Evolutionary conservation across 2,113 vertebrate genomes (phyloP), one percentile per base, ranked within the genome.

Genomic region (Pungitius pungitius): DNA sequence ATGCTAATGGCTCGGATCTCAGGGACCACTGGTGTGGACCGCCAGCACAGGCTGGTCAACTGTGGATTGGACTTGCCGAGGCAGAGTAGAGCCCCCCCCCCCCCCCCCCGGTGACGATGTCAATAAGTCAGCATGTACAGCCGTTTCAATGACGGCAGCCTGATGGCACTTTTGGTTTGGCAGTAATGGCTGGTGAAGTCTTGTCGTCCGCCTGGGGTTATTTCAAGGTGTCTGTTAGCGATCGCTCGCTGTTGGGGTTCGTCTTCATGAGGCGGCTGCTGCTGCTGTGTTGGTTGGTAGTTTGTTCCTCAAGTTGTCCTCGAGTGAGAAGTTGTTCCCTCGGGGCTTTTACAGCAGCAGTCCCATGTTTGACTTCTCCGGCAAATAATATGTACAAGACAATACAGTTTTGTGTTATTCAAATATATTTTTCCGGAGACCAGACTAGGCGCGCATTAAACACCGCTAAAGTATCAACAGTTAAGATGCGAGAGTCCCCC

Each of bases 1-100:
- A 91, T 87, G 88, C 88, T 89, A 91, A 91, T 90, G 82, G 79
- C 82, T 84, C 78, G 85, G 83, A 90, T 91, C 83, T 84, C 76
- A 54, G 87, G 80, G 79, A 87, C 63, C 56, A 18, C 47, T 35
- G 80, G 75, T 85, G 79, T 26, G 73, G 55, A 73, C 75, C 37
- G 22, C 74, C 64, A 17, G 43, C 60, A 65, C 85, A 83, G 55
- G 26, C 35, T 65, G 74, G 83, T 87, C 80, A 84, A 30, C 58
- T 73, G 80, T 81, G 85, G 71, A 57, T 49, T 71, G 61, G 78
- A 85, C 57, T 80, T n/a, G 78, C 43, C 22, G 45, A 45, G 45
- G 18, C 10, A 39, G 13, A 39, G 57, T 35, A 13, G 49, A 77
- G 45, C n/a, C n/a, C n/a, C n/a, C n/a, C n/a, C n/a, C n/a, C n/a